phyloP scores from a whole-genome alignment of 2,113 vertebrate genomes.

The Brachyistius frenatus region DNA sequence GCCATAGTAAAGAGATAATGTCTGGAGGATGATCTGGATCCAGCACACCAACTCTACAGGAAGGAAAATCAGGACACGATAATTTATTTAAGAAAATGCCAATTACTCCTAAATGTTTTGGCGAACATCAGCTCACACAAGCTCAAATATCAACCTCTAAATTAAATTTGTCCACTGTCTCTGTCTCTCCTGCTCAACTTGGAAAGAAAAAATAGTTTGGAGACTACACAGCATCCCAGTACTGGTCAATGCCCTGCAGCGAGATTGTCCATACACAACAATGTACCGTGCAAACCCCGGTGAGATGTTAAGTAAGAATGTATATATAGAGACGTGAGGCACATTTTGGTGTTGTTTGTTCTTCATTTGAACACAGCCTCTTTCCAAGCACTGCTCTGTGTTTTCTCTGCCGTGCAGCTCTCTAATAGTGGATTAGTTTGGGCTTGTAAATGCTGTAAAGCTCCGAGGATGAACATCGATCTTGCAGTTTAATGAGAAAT shows the following conservation, averaged over 20 bases:
- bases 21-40: neutral
- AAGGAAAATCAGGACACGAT: too few relatives aligned
- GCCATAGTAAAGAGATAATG: neutral
- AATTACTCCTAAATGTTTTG: too few relatives aligned
- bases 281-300: neutral
- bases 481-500: slow-evolving; percentile 63
- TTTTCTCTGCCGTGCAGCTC: slow-evolving; percentile 18
- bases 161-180: neutral
- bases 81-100: too few relatives aligned
- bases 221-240: neutral
- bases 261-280: neutral
- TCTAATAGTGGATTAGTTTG: slow-evolving; percentile 56
- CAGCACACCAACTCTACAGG: too few relatives aligned
- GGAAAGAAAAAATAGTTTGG: neutral
- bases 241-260: neutral
- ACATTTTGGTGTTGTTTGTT: neutral
- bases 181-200: neutral
- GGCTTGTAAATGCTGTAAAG: slow-evolving; percentile 66
- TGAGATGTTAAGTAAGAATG: slow-evolving; percentile 3
- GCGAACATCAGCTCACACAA: too few relatives aligned
- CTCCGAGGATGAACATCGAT: slow-evolving; percentile 67
- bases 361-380: slow-evolving; percentile 5
- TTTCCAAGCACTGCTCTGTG: slow-evolving; percentile 4
- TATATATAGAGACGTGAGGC: neutral
- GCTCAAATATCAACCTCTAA: neutral